Base-by-base conservation (phyloP, 2,888 invertebrate genomes). In the Euplexia lucipara region DNA sequence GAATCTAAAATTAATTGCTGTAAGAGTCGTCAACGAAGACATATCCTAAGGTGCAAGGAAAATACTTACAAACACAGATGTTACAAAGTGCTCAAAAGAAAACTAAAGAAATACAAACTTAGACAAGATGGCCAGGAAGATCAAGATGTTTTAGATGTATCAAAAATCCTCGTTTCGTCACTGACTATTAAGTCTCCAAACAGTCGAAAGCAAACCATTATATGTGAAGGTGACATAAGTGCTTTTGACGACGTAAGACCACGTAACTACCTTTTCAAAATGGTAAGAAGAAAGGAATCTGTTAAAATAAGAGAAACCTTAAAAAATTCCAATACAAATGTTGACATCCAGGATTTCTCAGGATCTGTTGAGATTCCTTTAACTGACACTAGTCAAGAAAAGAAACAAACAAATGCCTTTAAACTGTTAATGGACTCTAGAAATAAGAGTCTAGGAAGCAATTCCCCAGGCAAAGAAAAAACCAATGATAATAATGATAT, bases 401-500 rank as follows among this genome's bases (percentile, higher is more conserved):
- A 86, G 70, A 92, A 89, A 70, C 88, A 92, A 73, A 92, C 88
- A 58, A 90, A 97, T 95, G 97, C 96, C 37, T 97, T 97, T 87
- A 93, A 96, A 82, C 85, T 97, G 34, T 93, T 97, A 92, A 97
- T 97, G 97, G 96, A 96, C 74, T 96, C 96, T 18, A 93, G 97
- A 72, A 96, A 96, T 83, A 96, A 96, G 85, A 94, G 94, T 51
- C 95, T 97, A 70, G 97, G 97, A 2, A 88, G 90, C 22, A 97
- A 97, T 89, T 96, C 96, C 26, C 96, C 96, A 9, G 97, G 97
- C 0, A 96, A 96, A 89, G 95, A 95, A 49, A 89, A 86, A 79
- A 74, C 53, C 20, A 52, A 72, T 53, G 87, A 88, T 49, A 85
- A 86, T 65, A 74, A 77, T 60, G 88, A 90, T 70, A 67, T 76